Conservation (phyloP, 2,797 vertebrate species). For the Argentina silus region DNA sequence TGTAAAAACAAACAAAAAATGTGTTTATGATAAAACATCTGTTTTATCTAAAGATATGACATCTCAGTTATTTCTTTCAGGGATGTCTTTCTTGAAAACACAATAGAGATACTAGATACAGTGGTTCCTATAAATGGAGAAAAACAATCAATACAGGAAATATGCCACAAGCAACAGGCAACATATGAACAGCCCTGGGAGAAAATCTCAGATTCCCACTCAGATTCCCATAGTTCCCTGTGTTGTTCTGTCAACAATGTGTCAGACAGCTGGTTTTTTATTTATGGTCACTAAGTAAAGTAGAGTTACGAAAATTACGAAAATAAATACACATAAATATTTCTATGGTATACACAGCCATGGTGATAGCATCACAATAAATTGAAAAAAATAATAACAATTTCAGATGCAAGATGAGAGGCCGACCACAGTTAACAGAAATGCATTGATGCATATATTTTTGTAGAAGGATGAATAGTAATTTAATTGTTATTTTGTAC, state of each 20-base stretch:
- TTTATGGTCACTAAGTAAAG: neutral
- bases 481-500: neutral
- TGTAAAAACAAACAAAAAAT: neutral
- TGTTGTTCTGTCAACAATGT: no score
- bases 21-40: slow-evolving; percentile 3
- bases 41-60: no score
- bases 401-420: neutral
- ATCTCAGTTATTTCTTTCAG: no score
- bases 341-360: neutral
- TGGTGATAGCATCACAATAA: slow-evolving; percentile 8
- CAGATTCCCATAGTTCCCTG: no score
- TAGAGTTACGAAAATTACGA: neutral
- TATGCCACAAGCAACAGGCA: no score
- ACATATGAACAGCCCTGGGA: no score
- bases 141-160: no score
- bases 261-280: no score
- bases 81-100: no score
- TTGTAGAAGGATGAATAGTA: neutral
- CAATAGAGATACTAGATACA: no score
- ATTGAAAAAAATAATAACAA: slow-evolving; percentile 22
- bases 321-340: neutral
- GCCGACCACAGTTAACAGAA: neutral
- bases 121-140: no score
- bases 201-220: no score
- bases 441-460: neutral